Evolutionary conservation across 2,113 vertebrate genomes (phyloP), one percentile per base, ranked within the genome.

Genomic region (Peucedramus taeniatus): DNA sequence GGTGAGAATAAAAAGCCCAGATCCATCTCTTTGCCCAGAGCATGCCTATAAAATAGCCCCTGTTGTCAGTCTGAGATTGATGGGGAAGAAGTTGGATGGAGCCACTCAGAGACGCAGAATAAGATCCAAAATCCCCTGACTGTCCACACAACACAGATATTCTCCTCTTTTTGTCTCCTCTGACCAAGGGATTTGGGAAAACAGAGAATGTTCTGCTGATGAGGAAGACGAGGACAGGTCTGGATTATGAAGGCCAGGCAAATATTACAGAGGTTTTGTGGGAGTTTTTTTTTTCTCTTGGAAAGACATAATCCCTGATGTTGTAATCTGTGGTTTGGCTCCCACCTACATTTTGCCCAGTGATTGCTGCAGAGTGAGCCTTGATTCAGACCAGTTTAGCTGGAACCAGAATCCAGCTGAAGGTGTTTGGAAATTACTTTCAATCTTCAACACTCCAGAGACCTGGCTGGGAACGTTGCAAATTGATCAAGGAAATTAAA

Each of bases 401-500:
- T 89, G 86, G 83, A 94, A 90, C 64, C 84, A 91, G 54, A 95
- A 45, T 7, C 6, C 26, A 92, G 63, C 65, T 68, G 88, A 94
- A 94, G 93, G 93, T 96, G 94, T 92, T 75, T 92, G 64, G 89
- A 87, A 94, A 94, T 87, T 23, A 84, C 91, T 96, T 92, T 76
- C 80, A 79, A 26, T 81, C 92, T 92, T 74, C 77, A 93, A 20
- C 80, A 75, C 95, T 82, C 96, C 53, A 19, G 96, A 95, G 95
- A 96, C 88, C 68, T 75, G 90, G 53, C 83, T 94, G 95, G 92
- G 90, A 97, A 93, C 16, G 72, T 15, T 94, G 88, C 95, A 91
- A 93, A 94, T 94, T 89, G 92, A 92, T 95, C 92, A 95, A 82
- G 95, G 69, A 96, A 96, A 97, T 97, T 44, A 92, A 95, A 96